Evolutionary conservation across 2,113 vertebrate genomes (phyloP).

Genomic region (Eonycteris spelaea): DNA sequence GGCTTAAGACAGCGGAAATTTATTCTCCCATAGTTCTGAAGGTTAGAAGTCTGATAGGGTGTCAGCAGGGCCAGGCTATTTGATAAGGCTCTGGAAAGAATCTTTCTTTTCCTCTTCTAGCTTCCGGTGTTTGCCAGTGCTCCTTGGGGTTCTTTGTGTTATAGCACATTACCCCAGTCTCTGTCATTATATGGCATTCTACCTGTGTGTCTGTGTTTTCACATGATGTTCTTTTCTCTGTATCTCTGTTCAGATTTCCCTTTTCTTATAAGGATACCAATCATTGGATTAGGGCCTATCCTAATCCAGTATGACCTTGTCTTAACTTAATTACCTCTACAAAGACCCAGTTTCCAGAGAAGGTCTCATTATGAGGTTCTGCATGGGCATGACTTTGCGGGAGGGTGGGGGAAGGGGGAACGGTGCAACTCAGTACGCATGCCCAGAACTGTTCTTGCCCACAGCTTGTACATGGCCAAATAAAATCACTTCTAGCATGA

Average conservation of each 20-base stretch:
- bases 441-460: background rate
- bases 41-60: background rate
- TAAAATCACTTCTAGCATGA: background rate
- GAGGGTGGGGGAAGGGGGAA: too few relatives aligned
- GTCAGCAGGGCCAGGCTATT: background rate
- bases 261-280: background rate
- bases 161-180: background rate
- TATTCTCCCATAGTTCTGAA: background rate
- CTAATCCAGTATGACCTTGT: background rate
- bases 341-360: background rate
- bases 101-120: background rate
- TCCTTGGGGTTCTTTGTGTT: background rate
- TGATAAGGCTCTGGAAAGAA: background rate
- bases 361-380: background rate
- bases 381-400: background rate
- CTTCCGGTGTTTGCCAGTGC: background rate
- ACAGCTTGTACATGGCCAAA: background rate
- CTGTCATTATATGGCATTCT: background rate
- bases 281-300: background rate
- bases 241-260: background rate
- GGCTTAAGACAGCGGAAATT: background rate
- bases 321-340: background rate
- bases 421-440: background rate
- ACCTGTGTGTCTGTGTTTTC: background rate
- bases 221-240: background rate